These are phyloP conservation scores for Cynoglossus semilaevis DNA, from an alignment of 2,113 vertebrate species.

Conservation along the genomic window DNA sequence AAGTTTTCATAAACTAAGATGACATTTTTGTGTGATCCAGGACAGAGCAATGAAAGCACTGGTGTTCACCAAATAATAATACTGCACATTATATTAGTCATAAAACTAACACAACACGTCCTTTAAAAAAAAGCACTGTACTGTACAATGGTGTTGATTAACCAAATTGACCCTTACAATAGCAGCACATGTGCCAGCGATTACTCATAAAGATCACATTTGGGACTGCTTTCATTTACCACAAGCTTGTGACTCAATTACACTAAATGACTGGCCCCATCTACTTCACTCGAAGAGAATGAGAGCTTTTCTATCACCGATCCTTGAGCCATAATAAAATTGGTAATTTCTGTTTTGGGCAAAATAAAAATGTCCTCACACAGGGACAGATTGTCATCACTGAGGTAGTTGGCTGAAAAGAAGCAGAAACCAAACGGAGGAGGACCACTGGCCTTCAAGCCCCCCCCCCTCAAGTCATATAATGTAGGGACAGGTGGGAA, in stretches of 20 bases:
- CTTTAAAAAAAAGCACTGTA: conserved; percentile 16
- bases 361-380: conserved; percentile 26
- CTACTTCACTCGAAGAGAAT: neutral
- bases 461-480: too few species aligned
- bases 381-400: conserved; percentile 17
- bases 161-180: conserved; percentile 14
- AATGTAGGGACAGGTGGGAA: too few species aligned
- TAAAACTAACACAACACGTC: conserved; percentile 24
- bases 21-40: conserved; percentile 26
- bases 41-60: conserved; percentile 19
- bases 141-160: conserved; percentile 24
- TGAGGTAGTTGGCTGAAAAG: conserved; percentile 49
- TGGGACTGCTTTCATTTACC: conserved; percentile 35
- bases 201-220: conserved; percentile 36
- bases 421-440: neutral
- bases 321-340: conserved; percentile 22
- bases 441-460: conserved; percentile 28
- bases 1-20: conserved; percentile 21
- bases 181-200: conserved; percentile 16
- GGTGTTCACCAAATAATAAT: conserved; percentile 32
- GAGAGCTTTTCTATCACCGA: conserved; percentile 26
- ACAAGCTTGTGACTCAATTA: conserved; percentile 33
- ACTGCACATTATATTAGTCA: conserved; percentile 38
- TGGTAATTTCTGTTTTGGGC: conserved; percentile 19
- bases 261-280: conserved; percentile 17